These are phyloP conservation scores for Lepus europaeus DNA, from an alignment of 2,113 vertebrate genomes.

Conservation along the genomic window DNA sequence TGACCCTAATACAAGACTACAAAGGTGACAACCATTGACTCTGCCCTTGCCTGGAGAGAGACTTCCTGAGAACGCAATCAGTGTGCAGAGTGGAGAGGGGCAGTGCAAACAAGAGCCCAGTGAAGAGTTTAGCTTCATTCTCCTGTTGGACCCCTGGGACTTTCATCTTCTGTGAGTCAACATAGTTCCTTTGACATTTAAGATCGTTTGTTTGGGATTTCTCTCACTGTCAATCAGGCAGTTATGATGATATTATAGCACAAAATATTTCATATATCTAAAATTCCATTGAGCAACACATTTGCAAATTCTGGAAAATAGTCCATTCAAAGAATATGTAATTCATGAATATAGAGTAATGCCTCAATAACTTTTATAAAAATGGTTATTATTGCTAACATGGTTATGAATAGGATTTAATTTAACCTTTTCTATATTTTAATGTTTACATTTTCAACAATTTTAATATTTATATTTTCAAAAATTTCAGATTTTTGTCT, in stretches of 20 bases:
- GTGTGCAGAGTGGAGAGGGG: background rate
- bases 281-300: background rate
- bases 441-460: slow-evolving; percentile 11
- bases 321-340: background rate
- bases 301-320: slow-evolving; percentile 22
- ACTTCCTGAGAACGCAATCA: background rate
- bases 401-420: background rate
- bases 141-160: background rate
- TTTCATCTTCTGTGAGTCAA: slow-evolving; percentile 3
- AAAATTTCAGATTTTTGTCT: background rate
- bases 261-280: background rate
- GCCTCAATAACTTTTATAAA: background rate
- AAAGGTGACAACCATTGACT: background rate
- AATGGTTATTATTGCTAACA: background rate
- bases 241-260: background rate
- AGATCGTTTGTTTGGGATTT: background rate
- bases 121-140: background rate
- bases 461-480: slow-evolving; percentile 24
- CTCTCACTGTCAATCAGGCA: background rate
- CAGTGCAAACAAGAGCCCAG: background rate
- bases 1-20: background rate
- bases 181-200: background rate
- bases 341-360: background rate
- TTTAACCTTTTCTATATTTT: slow-evolving; percentile 1
- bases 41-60: background rate